These are phyloP conservation scores for Drosophila varians DNA, from an alignment of 1,140 invertebrate species.

Conservation along the genomic window DNA sequence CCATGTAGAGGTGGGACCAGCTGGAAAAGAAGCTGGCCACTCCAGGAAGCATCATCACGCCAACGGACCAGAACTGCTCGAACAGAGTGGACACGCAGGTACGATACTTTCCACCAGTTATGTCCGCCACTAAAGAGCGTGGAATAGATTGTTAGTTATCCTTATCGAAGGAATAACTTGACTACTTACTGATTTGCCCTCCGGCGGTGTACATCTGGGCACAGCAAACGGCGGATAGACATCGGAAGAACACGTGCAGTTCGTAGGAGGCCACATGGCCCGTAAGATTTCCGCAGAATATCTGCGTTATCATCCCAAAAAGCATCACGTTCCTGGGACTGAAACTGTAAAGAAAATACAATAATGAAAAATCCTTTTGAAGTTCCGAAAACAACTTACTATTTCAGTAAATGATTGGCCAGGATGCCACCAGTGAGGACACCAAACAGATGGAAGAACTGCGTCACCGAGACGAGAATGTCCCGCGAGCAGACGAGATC, in stretches of 20 bases:
- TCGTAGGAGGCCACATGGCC: conserved; percentile 82
- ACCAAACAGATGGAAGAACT: conserved; percentile 84
- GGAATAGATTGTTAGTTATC: not conserved
- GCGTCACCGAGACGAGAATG: conserved; percentile 84
- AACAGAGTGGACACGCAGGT: conserved; percentile 82
- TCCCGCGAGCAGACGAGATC: conserved; percentile 83
- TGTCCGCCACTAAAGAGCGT: conserved; percentile 74
- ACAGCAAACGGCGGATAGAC: conserved; percentile 83
- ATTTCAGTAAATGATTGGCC: conserved; percentile 82
- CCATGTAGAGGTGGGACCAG: conserved; percentile 83
- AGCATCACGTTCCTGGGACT: conserved; percentile 83
- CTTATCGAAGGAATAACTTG: not conserved
- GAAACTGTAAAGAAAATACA: conserved; percentile 47
- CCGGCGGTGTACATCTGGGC: conserved; percentile 84
- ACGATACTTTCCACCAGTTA: conserved; percentile 80
- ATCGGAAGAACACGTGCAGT: conserved; percentile 83
- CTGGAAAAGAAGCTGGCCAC: conserved; percentile 83
- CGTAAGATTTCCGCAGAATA: conserved; percentile 82
- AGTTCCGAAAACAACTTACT: conserved; percentile 64
- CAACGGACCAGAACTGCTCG: conserved; percentile 84
- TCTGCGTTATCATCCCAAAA: conserved; percentile 83
- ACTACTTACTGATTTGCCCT: conserved; percentile 80
- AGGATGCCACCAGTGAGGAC: conserved; percentile 83
- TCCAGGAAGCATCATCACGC: conserved; percentile 83
- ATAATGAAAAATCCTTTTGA: not conserved